These are phyloP conservation scores for Drosophila sechellia DNA, from an alignment of 1,140 invertebrate species.

Conservation along the genomic window DNA sequence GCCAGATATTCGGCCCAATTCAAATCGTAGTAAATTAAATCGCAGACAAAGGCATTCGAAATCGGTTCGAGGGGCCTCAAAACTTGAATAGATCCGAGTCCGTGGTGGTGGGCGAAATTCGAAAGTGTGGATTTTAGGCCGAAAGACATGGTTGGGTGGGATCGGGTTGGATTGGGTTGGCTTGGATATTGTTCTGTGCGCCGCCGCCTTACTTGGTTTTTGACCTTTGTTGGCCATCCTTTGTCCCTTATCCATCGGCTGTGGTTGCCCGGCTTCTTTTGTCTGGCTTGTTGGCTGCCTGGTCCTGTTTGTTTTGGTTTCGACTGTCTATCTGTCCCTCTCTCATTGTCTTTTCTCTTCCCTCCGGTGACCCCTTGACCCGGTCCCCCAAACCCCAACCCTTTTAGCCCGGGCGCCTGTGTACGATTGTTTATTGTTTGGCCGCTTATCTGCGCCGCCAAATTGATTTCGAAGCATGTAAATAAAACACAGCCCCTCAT, in stretches of 20 bases:
- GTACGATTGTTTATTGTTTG: conserved; percentile 43
- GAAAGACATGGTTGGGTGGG: neutral
- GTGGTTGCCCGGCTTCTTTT: conserved; percentile 47
- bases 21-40: conserved; percentile 15
- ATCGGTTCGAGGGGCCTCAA: neutral
- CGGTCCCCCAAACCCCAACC: neutral
- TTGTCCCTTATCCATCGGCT: conserved; percentile 25
- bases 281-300: conserved; percentile 36
- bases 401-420: neutral
- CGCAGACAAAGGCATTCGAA: conserved; percentile 9
- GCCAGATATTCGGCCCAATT: neutral
- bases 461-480: conserved; percentile 71
- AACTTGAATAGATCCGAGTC: neutral
- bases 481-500: conserved; percentile 36
- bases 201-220: conserved; percentile 25
- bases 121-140: conserved; percentile 1
- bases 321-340: conserved; percentile 24
- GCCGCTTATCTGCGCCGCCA: conserved; percentile 57
- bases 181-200: neutral
- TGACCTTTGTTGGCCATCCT: conserved; percentile 34
- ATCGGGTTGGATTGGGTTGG: neutral
- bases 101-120: conserved; percentile 9
- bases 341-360: neutral
- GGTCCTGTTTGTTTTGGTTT: conserved; percentile 28
- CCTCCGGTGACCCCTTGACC: neutral